Evolutionary conservation across 2,888 invertebrate species (phyloP), one percentile per base, ranked within the genome.

Genomic region (Enchytraeus crypticus): DNA sequence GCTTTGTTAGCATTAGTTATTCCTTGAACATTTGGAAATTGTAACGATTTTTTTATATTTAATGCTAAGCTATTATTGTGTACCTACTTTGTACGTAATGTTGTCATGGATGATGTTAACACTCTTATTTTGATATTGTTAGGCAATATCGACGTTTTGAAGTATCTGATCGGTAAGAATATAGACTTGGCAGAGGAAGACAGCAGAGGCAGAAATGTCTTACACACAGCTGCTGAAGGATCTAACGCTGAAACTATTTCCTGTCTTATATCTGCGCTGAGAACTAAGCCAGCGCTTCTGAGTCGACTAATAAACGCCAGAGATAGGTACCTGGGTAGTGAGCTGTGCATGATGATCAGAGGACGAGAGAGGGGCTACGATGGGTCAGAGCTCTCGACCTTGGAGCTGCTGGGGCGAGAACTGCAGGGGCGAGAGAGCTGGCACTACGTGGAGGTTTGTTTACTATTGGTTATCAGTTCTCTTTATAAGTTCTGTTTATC

Each of bases 221-320:
- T 92, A 54, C 91, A 92, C 73, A 91, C 90, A 90, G 90, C 90
- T 0, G 86, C 89, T 2, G 92, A 92, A 78, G 82, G 90, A 58
- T 88, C 88, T 27, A 79, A 84, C 65, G 66, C 79, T 0, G 82
- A 84, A 38, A 84, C 88, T 26, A 81, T 87, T 0, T 79, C 83
- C 59, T 57, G 64, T 47, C 58, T 67, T 11, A 21, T 64, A 33
- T 26, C 59, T 21, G 45, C 64, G 33, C 27, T 61, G 29, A 43
- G 21, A 26, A 53, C 38, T 5, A 57, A 57, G n/a, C 53, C 45
- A 1, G 57, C 26, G 18, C 26, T 21, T 5, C 32, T 59, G 2
- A 5, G 18, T 23, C 3, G 29, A 1, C 30, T 54, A 29, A 26
- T 62, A 8, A 45, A 58, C 59, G 43, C 51, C 27, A 51, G 53